Conservation (phyloP, 2,113 vertebrate species). For the Podarcis cretensis region DNA sequence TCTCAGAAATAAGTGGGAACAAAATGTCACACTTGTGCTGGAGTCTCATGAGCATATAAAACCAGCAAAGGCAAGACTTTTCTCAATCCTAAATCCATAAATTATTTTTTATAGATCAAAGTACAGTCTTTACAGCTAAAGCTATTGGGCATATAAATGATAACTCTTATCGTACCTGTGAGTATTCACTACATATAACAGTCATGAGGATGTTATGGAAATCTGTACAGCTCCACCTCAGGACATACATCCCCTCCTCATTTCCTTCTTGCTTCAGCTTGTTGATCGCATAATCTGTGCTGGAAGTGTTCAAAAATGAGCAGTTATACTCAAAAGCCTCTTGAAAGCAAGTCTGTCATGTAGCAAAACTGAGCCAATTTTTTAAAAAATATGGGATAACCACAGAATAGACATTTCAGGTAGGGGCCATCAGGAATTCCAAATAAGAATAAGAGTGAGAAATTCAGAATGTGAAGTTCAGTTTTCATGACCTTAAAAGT, state of each 20-base stretch:
- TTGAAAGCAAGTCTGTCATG: neutral
- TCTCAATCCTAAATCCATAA: neutral
- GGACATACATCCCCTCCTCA: slow-evolving; percentile 89
- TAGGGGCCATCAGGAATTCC: neutral
- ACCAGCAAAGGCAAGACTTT: neutral
- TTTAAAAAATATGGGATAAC: neutral
- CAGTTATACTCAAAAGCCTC: neutral
- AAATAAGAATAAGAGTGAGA: neutral
- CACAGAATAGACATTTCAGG: neutral
- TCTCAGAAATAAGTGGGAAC: neutral
- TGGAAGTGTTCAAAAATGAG: slow-evolving; percentile 56
- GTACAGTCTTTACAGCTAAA: neutral
- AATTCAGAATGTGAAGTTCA: neutral
- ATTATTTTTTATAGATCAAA: neutral
- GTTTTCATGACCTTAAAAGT: neutral
- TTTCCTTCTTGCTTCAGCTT: slow-evolving; percentile 93
- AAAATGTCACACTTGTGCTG: neutral
- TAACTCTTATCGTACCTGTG: slow-evolving; percentile 66
- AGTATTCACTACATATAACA: slow-evolving; percentile 86
- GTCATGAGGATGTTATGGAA: slow-evolving; percentile 97
- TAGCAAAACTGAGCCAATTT: neutral
- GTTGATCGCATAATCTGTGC: slow-evolving; percentile 93
- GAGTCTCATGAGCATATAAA: neutral
- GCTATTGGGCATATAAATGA: neutral
- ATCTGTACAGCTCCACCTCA: slow-evolving; percentile 96